Evolutionary conservation across 1,140 invertebrate species (phyloP).

Genomic region (Drosophila lowei): DNA sequence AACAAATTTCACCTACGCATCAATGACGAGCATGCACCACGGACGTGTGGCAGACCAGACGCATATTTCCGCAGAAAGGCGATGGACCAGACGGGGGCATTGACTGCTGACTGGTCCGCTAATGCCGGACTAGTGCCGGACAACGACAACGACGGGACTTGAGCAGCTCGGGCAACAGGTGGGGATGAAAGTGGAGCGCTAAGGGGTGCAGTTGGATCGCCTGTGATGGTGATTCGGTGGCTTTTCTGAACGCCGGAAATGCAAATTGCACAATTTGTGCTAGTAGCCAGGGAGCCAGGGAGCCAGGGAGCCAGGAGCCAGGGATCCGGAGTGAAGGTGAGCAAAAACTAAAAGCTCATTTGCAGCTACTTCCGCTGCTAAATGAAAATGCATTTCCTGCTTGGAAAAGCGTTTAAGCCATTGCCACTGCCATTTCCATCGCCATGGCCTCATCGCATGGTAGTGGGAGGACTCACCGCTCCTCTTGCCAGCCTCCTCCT

Average conservation of each 20-base stretch:
- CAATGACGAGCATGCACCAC: neutral
- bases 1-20: conserved; percentile 50
- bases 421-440: neutral
- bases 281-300: neutral
- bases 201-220: neutral
- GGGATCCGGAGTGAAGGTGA: conserved; percentile 44
- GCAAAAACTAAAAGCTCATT: conserved; percentile 82
- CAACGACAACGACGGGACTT: no score
- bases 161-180: conserved; percentile 28
- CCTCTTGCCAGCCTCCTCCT: neutral
- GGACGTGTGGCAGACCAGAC: conserved; percentile 44
- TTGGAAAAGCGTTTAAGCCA: conserved; percentile 69
- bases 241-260: conserved; percentile 38
- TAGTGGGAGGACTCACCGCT: no score
- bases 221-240: neutral
- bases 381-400: conserved; percentile 83
- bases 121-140: conserved; percentile 15
- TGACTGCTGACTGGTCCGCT: conserved; percentile 7
- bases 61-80: conserved; percentile 49
- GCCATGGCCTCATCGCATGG: neutral
- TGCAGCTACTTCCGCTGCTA: conserved; percentile 80
- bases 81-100: conserved; percentile 20
- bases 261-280: conserved; percentile 29
- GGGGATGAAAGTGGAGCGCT: conserved; percentile 13
- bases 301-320: neutral